Percentiles rank a stretch among this genome's conserved stretches.
Conservation (phyloP, 2,888 invertebrate species). For the Dinocampus coccinellae region DNA sequence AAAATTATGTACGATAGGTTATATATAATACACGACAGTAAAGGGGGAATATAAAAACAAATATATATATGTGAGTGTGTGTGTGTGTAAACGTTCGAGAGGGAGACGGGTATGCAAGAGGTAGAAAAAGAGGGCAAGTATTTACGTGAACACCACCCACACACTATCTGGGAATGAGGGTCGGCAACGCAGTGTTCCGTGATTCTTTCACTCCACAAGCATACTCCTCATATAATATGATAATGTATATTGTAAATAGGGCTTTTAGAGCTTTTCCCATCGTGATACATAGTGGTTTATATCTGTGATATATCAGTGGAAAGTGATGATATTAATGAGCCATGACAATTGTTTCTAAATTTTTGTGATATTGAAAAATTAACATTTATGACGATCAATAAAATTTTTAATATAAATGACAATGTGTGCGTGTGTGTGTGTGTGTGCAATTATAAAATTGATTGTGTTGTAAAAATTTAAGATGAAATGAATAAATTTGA, state of each 20-base stretch:
- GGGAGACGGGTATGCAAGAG: neutral
- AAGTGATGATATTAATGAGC: too few species aligned
- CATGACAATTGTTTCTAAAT: too few species aligned
- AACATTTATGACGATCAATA: too few species aligned
- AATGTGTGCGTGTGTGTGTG: too few species aligned
- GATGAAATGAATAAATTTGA: too few species aligned
- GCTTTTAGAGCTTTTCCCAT: constrained; percentile 11
- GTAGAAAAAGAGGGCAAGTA: neutral
- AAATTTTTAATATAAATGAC: too few species aligned
- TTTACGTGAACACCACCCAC: constrained; percentile 35
- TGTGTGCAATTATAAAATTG: too few species aligned
- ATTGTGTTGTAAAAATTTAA: too few species aligned
- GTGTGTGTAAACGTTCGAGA: neutral
- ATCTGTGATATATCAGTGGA: too few species aligned
- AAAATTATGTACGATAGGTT: neutral
- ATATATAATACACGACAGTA: constrained; percentile 8
- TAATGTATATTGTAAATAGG: constrained; percentile 32
- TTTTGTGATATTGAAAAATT: too few species aligned
- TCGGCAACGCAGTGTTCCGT: constrained; percentile 50
- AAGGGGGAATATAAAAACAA: constrained; percentile 3
- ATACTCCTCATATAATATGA: constrained; percentile 24
- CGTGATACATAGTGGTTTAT: neutral
- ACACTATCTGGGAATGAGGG: constrained; percentile 34
- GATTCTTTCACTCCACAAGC: constrained; percentile 30
- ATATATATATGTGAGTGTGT: neutral